phyloP scores from a whole-genome alignment of 2,113 vertebrate species.

The Carollia perspicillata region DNA sequence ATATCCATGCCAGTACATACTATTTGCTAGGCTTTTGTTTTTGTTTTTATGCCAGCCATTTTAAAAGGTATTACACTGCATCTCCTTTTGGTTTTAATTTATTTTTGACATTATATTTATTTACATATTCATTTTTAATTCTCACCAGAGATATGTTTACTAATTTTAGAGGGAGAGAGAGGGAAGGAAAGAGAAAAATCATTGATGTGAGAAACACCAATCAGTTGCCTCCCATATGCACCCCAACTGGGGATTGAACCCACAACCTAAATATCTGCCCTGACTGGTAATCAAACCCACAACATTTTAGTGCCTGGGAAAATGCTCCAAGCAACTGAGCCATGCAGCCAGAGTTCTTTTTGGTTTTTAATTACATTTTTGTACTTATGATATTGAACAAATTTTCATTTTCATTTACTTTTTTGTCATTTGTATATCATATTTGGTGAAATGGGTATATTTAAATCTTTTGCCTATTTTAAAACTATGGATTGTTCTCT shows the following conservation, averaged over 20 bases:
- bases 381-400: background rate
- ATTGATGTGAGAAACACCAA: no score
- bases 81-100: background rate
- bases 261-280: no score
- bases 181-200: no score
- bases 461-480: background rate
- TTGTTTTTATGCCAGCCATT: background rate
- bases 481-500: background rate
- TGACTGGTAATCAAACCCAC: no score
- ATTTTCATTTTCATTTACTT: background rate
- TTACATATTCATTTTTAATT: no score
- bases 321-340: no score
- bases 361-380: background rate
- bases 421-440: background rate
- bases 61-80: background rate
- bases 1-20: background rate
- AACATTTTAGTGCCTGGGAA: no score
- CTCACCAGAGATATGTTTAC: no score
- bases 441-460: background rate
- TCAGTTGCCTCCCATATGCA: no score
- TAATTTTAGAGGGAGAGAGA: no score
- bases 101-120: no score
- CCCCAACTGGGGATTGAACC: no score
- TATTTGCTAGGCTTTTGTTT: background rate
- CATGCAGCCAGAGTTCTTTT: background rate